These are phyloP conservation scores for Leucania comma DNA, from an alignment of 2,888 invertebrate species.

Conservation along the genomic window DNA sequence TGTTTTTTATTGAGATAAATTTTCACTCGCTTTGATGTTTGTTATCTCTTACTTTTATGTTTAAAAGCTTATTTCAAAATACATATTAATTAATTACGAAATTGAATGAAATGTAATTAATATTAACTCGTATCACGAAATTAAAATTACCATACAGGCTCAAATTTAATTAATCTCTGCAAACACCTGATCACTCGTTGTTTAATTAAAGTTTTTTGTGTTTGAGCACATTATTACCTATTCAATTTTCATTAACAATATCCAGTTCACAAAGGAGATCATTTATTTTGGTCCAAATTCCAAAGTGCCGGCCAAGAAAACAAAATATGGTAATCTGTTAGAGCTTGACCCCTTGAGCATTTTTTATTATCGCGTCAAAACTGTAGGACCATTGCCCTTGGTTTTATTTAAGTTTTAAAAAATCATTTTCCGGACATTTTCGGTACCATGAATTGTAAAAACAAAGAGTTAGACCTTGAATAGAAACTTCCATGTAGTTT, in stretches of 20 bases:
- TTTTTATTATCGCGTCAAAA: no score
- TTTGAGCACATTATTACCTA: neutral
- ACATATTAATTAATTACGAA: neutral
- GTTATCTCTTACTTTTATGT: neutral
- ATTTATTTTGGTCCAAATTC: no score
- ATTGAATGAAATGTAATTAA: neutral
- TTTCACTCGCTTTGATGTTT: neutral
- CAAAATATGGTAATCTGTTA: no score
- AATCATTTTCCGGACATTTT: no score
- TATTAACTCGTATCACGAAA: neutral
- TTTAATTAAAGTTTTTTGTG: neutral
- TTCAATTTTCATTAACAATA: neutral
- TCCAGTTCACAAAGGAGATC: neutral
- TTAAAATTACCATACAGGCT: neutral
- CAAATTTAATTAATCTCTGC: slow-evolving; percentile 7
- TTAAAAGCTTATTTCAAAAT: neutral
- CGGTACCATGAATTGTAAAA: no score
- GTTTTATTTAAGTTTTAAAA: no score
- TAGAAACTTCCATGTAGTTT: no score
- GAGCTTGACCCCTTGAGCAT: no score
- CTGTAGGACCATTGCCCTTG: no score
- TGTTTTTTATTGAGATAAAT: no score
- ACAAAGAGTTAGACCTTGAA: no score
- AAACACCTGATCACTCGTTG: slow-evolving; percentile 1
- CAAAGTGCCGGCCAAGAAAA: no score